Percentiles rank a stretch among this genome's conserved stretches.
These are phyloP conservation scores for Passerina amoena DNA, from an alignment of 2,113 vertebrate genomes.

Conservation along the genomic window DNA sequence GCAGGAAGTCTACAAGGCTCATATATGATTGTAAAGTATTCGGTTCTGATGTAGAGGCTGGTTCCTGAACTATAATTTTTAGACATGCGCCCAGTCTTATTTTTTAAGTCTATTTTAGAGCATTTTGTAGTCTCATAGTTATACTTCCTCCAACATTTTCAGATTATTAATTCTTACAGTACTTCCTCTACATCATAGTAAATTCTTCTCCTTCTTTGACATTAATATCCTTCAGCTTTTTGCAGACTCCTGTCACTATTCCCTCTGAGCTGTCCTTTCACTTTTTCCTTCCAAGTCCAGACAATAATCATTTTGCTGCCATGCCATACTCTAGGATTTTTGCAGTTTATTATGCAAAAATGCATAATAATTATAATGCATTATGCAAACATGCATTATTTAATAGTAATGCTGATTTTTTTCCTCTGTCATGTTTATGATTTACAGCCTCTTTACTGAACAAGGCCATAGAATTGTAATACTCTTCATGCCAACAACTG, in stretches of 20 bases:
- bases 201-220: background rate
- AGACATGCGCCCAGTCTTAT: background rate
- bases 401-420: background rate
- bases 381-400: background rate
- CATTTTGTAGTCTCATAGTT: background rate
- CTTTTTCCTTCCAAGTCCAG: background rate
- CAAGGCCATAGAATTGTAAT: background rate
- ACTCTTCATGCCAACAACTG: background rate
- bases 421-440: background rate
- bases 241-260: background rate
- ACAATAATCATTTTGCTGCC: background rate
- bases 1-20: background rate
- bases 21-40: background rate
- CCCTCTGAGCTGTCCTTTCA: background rate
- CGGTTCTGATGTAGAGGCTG: background rate
- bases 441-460: background rate
- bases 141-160: background rate
- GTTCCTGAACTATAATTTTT: background rate
- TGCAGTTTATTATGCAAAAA: background rate
- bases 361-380: too few species aligned
- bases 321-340: background rate
- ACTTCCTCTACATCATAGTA: background rate
- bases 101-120: background rate
- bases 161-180: background rate
- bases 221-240: background rate